Evolutionary conservation across 1,140 invertebrate genomes (phyloP), one percentile per base, ranked within the genome.

Genomic region (Adelges cooleyi): DNA sequence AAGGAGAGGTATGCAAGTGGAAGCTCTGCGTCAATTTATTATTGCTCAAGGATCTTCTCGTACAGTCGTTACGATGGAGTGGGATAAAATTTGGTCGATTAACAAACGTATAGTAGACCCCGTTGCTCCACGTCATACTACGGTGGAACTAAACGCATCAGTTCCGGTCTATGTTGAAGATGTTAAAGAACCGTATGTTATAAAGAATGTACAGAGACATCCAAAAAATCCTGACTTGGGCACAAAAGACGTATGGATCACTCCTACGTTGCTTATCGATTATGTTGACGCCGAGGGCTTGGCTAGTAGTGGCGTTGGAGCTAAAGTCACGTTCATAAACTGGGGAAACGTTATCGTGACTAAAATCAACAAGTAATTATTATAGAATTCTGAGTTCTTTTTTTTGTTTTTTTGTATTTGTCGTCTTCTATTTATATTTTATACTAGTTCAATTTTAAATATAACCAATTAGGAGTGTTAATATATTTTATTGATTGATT

Each of bases 31-130:
- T 71, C 90, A 98, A 77, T 99, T 99, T 73, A 98, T 99, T 69
- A 85, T 95, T 38, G 92, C 95, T n/a, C 97, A 99, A 80, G 97
- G 97, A 50, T 98, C 95, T 46, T 98, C 95, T 22, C 82, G 89
- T 69, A 92, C 95, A 10, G 93, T 99, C 3, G 94, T 97, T 2
- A 93, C 94, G 72, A 99, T 99, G 97, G 95, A 98, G 74, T 99
- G 97, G 97, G 96, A 99, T 75, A 99, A 99, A 78, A 97, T 99
- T 68, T 99, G 97, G 97, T 84, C 95, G 10, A 92, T 98, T 71
- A 99, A 99, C 74, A 98, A 97, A 75, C 70, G 88, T 86, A 83
- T 94, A 1, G 93, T 97, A 70, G 94, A 97, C 76, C 89, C 91
- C 0, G 80, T 93, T 71, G 89, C 91, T 8, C 90, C 92, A 5